These are phyloP conservation scores for Drosophila yakuba DNA, from an alignment of 1,140 invertebrate genomes.

Conservation along the genomic window DNA sequence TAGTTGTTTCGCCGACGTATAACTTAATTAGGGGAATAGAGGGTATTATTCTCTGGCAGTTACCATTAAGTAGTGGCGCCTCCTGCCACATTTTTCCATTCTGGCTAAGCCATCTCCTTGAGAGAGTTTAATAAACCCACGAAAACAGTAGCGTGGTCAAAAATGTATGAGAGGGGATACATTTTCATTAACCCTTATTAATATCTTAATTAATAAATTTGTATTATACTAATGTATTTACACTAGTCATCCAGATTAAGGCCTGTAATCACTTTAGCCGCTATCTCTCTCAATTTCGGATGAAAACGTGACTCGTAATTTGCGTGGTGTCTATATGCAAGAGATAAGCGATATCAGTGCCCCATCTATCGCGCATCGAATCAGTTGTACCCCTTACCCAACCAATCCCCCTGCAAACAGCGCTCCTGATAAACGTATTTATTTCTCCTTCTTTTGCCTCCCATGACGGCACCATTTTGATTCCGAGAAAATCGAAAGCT, in stretches of 20 bases:
- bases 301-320: conserved; percentile 27
- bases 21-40: conserved; percentile 58
- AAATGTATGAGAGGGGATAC: not conserved
- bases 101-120: conserved; percentile 6
- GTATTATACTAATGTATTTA: not conserved
- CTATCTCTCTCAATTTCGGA: conserved; percentile 15
- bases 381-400: not conserved
- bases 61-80: conserved; percentile 9
- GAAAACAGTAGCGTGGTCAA: conserved; percentile 7
- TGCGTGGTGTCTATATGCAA: conserved; percentile 4
- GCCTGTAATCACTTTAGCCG: not conserved
- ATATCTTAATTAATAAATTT: not conserved
- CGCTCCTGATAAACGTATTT: conserved; percentile 31
- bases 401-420: conserved; percentile 9
- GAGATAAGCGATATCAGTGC: conserved; percentile 33
- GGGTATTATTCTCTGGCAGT: conserved; percentile 5
- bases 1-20: conserved; percentile 30
- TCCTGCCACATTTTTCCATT: conserved; percentile 9
- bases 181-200: not conserved
- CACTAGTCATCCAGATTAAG: not conserved
- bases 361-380: conserved; percentile 21
- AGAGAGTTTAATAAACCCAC: conserved; percentile 41
- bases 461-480: conserved; percentile 15
- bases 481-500: conserved; percentile 67
- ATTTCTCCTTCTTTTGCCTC: not conserved